Percentiles rank a stretch among this genome's conserved stretches.
phyloP scores from a whole-genome alignment of 1,140 invertebrate species.

The Drosophila carrolli region DNA sequence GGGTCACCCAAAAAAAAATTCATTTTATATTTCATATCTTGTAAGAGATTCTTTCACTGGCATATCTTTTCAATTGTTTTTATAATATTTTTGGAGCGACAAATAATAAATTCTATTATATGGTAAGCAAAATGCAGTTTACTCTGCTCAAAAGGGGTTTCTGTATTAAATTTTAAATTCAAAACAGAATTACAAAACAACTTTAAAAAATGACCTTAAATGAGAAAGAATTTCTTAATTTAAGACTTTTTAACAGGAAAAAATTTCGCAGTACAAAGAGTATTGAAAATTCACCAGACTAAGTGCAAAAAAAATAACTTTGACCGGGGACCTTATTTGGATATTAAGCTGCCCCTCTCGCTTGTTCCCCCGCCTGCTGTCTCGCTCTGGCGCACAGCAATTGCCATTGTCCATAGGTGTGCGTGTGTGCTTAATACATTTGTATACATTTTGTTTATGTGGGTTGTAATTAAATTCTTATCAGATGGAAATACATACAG shows the following conservation, averaged over 20 bases:
- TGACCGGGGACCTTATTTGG: constrained; percentile 21
- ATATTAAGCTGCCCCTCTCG: constrained; percentile 4
- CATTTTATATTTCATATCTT: neutral
- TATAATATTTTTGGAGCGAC: no score
- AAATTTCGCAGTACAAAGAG: neutral
- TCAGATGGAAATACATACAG: constrained; percentile 66
- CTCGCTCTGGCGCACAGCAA: constrained; percentile 11
- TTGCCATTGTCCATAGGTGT: constrained; percentile 3
- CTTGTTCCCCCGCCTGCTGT: neutral
- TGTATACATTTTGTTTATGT: constrained; percentile 76
- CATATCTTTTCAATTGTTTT: no score
- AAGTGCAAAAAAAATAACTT: neutral
- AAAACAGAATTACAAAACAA: no score
- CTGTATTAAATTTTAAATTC: no score
- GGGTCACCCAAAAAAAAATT: neutral
- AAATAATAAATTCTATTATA: no score
- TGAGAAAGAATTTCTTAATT: no score
- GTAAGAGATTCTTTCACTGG: neutral
- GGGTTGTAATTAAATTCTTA: constrained; percentile 81
- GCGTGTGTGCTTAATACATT: constrained; percentile 65
- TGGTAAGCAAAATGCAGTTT: no score
- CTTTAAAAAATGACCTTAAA: no score
- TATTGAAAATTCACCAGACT: neutral
- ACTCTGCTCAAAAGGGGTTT: no score
- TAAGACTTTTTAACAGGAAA: no score